Evolutionary conservation across 1,140 invertebrate genomes (phyloP), one percentile per base, ranked within the genome.

Genomic region (Zaprionus gabonicus): DNA sequence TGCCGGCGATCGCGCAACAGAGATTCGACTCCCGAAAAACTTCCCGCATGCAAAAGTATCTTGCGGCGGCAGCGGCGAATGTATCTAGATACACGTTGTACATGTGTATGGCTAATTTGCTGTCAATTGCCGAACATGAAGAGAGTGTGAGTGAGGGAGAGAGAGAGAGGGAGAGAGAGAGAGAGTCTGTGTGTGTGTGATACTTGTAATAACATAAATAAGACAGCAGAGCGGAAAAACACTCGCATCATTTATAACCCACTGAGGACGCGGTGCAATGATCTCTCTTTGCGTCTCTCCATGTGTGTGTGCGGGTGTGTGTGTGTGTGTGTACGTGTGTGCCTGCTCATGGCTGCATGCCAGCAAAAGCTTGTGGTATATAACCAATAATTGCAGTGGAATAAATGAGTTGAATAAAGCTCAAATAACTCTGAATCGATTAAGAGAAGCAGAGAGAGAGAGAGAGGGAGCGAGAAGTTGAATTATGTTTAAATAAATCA

Each of bases 171-270:
- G n/a, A 4, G 17, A 13, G 53, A 55, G 56, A 4, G 17, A 20
- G 64, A 28, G 57, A 28, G 27, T 28, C 23, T 57, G 34, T 20
- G 34, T 25, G 41, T 34, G 27, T 31, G 59, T 23, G 31, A 56
- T 76, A 55, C 44, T 58, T 76, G 73, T 60, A 66, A 71, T 71
- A 71, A 71, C 69, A 76, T 76, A 76, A 71, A 76, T 66, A 71
- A 65, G 73, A 65, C 56, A 62, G 34, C 55, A 31, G 73, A 76
- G 74, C 57, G 74, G 62, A 72, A 72, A 76, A 76, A 76, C 69
- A 71, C 70, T 72, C 63, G 70, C 56, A 67, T 76, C 63, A 76
- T 76, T 72, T 67, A 70, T 65, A 62, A 51, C 74, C 68, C 73
- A 71, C 73, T 72, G 69, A 49, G 56, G 62, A 67, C 70, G 70